Evolutionary conservation across 2,113 vertebrate genomes (phyloP).

Genomic region (Melozone crissalis): DNA sequence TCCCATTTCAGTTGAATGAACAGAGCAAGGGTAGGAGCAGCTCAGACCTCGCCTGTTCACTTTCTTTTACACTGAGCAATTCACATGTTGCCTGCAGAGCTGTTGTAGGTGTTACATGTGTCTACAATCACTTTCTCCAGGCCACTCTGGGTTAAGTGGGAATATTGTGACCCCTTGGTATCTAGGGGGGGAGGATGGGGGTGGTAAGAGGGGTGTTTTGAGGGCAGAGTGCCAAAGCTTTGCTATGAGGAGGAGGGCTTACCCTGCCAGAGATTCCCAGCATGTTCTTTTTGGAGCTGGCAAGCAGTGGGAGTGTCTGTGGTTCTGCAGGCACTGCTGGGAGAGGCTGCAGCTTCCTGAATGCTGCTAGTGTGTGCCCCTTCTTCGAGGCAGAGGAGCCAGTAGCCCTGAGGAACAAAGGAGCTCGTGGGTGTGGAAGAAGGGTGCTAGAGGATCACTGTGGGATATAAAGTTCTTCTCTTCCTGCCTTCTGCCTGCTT

Average conservation of each 20-base stretch:
- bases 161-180: neutral
- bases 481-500: conserved; percentile 10
- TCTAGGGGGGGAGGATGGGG: neutral
- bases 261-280: neutral
- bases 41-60: accelerated
- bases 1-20: neutral
- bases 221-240: neutral
- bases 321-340: neutral
- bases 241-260: neutral
- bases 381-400: neutral
- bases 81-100: neutral
- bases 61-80: neutral
- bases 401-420: neutral
- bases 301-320: neutral
- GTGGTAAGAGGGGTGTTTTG: neutral
- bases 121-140: neutral
- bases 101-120: neutral
- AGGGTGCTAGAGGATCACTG: neutral
- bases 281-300: neutral
- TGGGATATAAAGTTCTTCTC: neutral
- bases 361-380: neutral
- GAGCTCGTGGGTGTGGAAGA: neutral
- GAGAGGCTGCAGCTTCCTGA: neutral
- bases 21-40: neutral
- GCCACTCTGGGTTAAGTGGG: neutral